Base-by-base conservation (phyloP, 2,797 vertebrate genomes). In the Poeciliopsis presidionis region DNA sequence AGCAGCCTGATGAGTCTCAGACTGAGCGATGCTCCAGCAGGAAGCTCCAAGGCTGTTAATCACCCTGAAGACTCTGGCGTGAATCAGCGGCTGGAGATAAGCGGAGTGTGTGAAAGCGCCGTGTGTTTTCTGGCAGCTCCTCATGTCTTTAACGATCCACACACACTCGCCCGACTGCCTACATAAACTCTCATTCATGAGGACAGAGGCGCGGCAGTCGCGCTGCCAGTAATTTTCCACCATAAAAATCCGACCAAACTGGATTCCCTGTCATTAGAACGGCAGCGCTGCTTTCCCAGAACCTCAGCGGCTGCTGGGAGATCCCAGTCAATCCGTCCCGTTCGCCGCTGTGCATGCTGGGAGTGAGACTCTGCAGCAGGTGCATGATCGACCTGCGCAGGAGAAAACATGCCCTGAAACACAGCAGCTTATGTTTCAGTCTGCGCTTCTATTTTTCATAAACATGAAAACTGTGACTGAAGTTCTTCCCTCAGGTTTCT, bases 181-280 rank as follows among this genome's bases (percentile, higher is more conserved):
- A 74, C 90, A 84, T 93, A 94, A 94, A 93, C 93, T 85, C 79
- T 92, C 91, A 93, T 94, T 94, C 90, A 93, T 85, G 77, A 90
- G 86, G 80, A 81, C 69, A 41, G 72, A 53, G 86, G 86, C 41
- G 81, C 65, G 84, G 86, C 78, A 2, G 2, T 73, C 70, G 81
- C 76, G 30, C 85, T 85, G 89, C 84, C 91, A 90, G 91, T 91
- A 82, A 91, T 85, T 93, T 93, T 94, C 91, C 88, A 89, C 81
- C 86, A 72, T 87, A 80, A 90, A 82, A 74, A 79, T 84, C 83
- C 72, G 81, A 90, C 81, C 83, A 75, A 88, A 87, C 86, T 87
- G 47, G 76, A 87, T 91, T 89, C 88, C 87, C 87, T 90, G 83
- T 90, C 81, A 90, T 91, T 89, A 92, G 45, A 74, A 63, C 8